Base-by-base conservation (phyloP, 2,113 vertebrate genomes). In the Chunga burmeisteri region DNA sequence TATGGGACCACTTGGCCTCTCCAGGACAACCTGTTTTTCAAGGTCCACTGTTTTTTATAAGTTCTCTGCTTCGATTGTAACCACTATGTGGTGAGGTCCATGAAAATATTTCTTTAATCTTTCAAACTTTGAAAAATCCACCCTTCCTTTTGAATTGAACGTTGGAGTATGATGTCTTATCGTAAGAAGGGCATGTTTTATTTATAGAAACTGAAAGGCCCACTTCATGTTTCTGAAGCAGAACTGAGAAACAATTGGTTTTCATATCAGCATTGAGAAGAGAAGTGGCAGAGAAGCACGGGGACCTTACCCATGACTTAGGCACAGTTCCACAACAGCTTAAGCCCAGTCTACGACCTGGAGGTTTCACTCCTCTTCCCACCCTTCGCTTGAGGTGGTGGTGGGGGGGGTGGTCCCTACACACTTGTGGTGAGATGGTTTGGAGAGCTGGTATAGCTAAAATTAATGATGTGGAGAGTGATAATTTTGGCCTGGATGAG, bases 141-240 rank as follows among this genome's bases (percentile, higher is more conserved):
- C 11, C 21, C 14, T 86, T 83, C 23, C 25, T 84, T 56, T 63
- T 44, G 38, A 86, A 67, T 88, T 78, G 84, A 77, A 81, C 47
- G 23, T 47, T 50, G 27, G 15, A 40, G 11, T 55, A 44, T 26
- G 8, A 50, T 23, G 20, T 32, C 42, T 68, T 50, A 42, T 36
- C 38, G 29, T 66, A 62, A 62, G 47, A 62, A 73, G 26, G 38
- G 22, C 10, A 21, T n/a, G 22, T 66, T 90, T 78, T 92, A 71
- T 83, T 88, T 90, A 71, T 38, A 81, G 80, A 86, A 78, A 63
- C 59, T 32, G 75, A 73, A 88, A 90, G 82, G 9, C 9, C 2
- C 29, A 50, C 30, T 93, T 95, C 90, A 77, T 68, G 14, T 90
- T 96, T 94, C 77, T 91, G 67, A 91, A 91, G 59, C 50, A 90